Conservation (phyloP, 2,888 invertebrate species). For the Lissocephala sabroskyi region DNA sequence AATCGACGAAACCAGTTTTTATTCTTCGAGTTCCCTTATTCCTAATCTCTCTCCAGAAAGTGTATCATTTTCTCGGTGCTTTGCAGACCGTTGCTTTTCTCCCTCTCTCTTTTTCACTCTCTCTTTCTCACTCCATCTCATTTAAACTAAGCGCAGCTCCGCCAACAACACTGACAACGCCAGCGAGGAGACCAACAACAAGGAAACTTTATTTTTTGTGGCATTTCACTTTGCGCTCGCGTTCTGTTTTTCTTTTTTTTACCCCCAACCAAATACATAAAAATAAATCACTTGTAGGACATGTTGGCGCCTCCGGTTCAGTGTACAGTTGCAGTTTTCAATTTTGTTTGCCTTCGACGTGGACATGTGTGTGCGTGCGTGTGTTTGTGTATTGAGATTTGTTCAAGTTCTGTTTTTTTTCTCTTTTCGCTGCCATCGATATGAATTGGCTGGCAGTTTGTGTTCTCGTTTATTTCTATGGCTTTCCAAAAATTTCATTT, state of each 20-base stretch:
- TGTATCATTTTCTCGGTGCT: too few relatives aligned
- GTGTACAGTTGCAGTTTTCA: slow-evolving; percentile 27
- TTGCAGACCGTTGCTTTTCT: too few relatives aligned
- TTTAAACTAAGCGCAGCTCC: too few relatives aligned
- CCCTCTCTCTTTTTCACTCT: too few relatives aligned
- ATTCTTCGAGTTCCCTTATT: too few relatives aligned
- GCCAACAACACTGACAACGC: slow-evolving; percentile 12
- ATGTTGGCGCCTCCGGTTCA: slow-evolving; percentile 69
- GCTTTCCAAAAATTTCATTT: neutral
- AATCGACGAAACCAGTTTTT: too few relatives aligned
- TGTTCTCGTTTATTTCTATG: neutral
- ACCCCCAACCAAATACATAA: slow-evolving; percentile 59
- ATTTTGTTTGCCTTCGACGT: slow-evolving; percentile 2
- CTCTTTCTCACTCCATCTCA: too few relatives aligned
- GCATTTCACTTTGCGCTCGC: slow-evolving; percentile 33
- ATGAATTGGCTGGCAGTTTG: neutral
- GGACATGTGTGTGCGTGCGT: slow-evolving; percentile 12
- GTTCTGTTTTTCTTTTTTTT: slow-evolving; percentile 9
- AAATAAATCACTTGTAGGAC: slow-evolving; percentile 70
- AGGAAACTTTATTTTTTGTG: slow-evolving; percentile 45
- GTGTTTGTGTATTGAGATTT: slow-evolving; percentile 49
- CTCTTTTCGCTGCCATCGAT: slow-evolving; percentile 2
- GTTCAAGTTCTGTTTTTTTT: slow-evolving; percentile 33
- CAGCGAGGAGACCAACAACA: slow-evolving; percentile 18
- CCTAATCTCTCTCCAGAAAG: too few relatives aligned